These are phyloP conservation scores for Xestia rhomboidea DNA, from an alignment of 2,888 invertebrate genomes.

Conservation along the genomic window DNA sequence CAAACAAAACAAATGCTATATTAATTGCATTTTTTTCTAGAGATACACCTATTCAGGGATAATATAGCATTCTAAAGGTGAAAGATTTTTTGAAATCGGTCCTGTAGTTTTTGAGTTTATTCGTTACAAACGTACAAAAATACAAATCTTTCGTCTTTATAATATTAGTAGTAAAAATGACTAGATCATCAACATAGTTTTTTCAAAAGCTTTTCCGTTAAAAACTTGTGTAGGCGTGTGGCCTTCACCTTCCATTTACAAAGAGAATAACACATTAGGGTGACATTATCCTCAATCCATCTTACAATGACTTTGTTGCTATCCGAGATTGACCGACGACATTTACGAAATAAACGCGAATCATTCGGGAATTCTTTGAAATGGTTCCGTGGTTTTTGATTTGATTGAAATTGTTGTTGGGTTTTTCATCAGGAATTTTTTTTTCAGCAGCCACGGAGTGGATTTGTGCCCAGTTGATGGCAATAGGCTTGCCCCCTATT, in stretches of 20 bases:
- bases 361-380: background rate
- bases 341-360: background rate
- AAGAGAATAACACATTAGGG: constrained; percentile 17
- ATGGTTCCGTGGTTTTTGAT: background rate
- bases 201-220: background rate
- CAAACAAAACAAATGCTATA: no score
- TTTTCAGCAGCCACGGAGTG: background rate
- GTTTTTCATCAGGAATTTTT: background rate
- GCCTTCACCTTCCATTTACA: constrained; percentile 21
- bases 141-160: no score
- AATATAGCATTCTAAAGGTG: no score
- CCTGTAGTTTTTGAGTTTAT: no score
- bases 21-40: background rate
- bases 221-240: constrained; percentile 11
- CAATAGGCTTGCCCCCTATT: background rate
- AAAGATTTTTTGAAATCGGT: no score
- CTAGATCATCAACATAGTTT: no score
- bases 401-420: background rate
- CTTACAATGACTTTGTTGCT: constrained; percentile 10
- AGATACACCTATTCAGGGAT: no score
- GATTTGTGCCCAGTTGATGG: background rate
- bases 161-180: no score
- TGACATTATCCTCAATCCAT: constrained; percentile 24
- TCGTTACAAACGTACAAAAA: no score
- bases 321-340: background rate